Evolutionary conservation across 2,797 vertebrate genomes (phyloP).

Genomic region (Catamblyrhynchus diadema): DNA sequence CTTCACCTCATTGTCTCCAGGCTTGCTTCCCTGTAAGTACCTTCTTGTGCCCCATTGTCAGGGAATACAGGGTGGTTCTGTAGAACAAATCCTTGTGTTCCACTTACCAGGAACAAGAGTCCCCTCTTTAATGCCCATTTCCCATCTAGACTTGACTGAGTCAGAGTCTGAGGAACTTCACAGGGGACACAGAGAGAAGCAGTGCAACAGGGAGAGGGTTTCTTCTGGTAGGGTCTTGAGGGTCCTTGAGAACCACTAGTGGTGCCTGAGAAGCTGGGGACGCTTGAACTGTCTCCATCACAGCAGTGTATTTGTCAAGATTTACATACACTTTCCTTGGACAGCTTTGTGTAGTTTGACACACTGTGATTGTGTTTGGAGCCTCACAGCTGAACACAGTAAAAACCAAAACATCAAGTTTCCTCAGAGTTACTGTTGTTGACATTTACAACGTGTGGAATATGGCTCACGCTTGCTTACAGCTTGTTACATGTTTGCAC

Average conservation of each 20-base stretch:
- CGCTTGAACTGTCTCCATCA: background rate
- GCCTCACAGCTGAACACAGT: background rate
- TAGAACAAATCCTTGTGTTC: background rate
- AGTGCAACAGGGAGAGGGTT: background rate
- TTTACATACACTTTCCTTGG: background rate
- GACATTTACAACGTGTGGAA: background rate
- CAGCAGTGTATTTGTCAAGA: background rate
- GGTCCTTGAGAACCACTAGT: background rate
- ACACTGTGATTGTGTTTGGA: background rate
- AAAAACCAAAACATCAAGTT: background rate
- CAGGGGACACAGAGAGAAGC: background rate
- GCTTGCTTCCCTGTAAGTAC: background rate
- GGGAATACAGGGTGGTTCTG: fast-evolving
- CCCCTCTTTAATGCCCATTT: background rate
- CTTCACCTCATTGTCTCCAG: background rate
- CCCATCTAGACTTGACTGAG: background rate
- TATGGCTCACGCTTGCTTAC: background rate
- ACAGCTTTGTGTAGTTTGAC: background rate
- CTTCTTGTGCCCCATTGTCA: background rate
- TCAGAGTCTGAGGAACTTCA: background rate
- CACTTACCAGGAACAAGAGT: background rate
- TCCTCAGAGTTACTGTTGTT: background rate
- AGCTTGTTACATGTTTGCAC: background rate
- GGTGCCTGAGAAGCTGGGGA: background rate
- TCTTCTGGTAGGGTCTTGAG: background rate